These are phyloP conservation scores for Eristalis pertinax DNA, from an alignment of 2,888 invertebrate species.

Conservation along the genomic window DNA sequence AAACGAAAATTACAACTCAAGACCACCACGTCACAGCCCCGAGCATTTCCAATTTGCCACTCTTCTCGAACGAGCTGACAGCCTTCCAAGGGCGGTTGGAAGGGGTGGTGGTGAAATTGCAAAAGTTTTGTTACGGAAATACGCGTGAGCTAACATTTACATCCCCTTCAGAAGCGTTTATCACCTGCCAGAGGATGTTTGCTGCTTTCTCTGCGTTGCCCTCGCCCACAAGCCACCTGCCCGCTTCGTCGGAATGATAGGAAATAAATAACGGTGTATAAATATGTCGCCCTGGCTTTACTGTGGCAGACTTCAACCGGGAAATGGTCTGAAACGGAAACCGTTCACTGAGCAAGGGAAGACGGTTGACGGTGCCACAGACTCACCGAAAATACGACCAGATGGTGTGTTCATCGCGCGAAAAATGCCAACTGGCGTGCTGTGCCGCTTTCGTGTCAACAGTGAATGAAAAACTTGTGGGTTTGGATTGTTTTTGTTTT, in stretches of 20 bases:
- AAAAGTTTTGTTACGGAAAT: slow-evolving; percentile 10
- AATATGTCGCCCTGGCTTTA: slow-evolving; percentile 35
- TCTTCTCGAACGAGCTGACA: not conserved
- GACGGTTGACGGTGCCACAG: not conserved
- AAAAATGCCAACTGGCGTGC: slow-evolving; percentile 17
- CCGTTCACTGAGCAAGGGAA: not conserved
- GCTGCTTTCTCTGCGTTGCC: not conserved
- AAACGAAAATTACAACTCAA: slow-evolving; percentile 31
- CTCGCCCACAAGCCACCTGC: not conserved
- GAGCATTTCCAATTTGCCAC: slow-evolving; percentile 3
- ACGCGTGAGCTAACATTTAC: not conserved
- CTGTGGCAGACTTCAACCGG: slow-evolving; percentile 4
- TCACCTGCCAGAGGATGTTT: slow-evolving; percentile 34
- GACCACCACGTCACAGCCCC: not conserved
- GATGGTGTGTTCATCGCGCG: slow-evolving; percentile 22
- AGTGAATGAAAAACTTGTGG: not conserved
- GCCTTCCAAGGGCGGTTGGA: not conserved
- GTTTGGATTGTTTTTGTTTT: not conserved
- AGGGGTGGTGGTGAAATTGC: slow-evolving; percentile 3
- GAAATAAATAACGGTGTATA: slow-evolving; percentile 36
- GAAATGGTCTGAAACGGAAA: slow-evolving; percentile 27
- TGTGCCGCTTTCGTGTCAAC: not conserved
- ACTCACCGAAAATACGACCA: not conserved
- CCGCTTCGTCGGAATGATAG: not conserved
- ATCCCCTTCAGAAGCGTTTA: slow-evolving; percentile 8